These are phyloP conservation scores for Folsomia manolachei DNA, from an alignment of 2,888 invertebrate species.

Conservation along the genomic window DNA sequence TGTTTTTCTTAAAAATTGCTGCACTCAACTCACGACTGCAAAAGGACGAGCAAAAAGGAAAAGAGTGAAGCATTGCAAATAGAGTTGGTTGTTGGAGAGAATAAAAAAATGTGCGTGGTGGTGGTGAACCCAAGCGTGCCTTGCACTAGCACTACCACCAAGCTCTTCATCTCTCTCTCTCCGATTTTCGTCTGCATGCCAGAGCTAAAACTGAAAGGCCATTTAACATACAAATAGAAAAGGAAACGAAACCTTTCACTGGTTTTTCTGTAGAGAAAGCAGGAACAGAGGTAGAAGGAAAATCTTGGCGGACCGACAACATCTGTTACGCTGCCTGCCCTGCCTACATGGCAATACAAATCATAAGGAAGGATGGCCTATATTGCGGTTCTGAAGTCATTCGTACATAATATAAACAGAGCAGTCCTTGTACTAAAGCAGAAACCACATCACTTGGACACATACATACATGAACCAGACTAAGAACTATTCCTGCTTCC, in stretches of 20 bases:
- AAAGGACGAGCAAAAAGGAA: neutral
- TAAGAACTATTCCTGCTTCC: neutral
- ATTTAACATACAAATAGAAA: conserved; percentile 5
- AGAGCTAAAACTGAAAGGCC: neutral
- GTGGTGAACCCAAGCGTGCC: neutral
- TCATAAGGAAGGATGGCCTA: conserved; percentile 13
- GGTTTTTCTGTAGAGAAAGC: neutral
- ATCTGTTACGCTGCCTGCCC: conserved; percentile 11
- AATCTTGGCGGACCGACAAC: conserved; percentile 19
- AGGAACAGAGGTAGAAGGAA: neutral
- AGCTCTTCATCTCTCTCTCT: neutral
- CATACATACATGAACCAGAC: conserved; percentile 8
- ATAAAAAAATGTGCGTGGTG: neutral
- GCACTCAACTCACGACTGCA: neutral
- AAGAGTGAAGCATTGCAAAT: neutral
- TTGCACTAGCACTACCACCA: neutral
- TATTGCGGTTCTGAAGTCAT: conserved; percentile 13
- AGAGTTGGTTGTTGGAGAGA: neutral
- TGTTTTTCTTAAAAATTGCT: neutral
- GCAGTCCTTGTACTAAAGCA: no score
- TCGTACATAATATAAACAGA: no score
- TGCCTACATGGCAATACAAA: no score
- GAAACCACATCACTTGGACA: neutral
- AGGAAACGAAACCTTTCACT: neutral
- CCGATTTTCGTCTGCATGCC: neutral